Base-by-base conservation (phyloP, 2,113 vertebrate genomes). In the Tichodroma muraria region DNA sequence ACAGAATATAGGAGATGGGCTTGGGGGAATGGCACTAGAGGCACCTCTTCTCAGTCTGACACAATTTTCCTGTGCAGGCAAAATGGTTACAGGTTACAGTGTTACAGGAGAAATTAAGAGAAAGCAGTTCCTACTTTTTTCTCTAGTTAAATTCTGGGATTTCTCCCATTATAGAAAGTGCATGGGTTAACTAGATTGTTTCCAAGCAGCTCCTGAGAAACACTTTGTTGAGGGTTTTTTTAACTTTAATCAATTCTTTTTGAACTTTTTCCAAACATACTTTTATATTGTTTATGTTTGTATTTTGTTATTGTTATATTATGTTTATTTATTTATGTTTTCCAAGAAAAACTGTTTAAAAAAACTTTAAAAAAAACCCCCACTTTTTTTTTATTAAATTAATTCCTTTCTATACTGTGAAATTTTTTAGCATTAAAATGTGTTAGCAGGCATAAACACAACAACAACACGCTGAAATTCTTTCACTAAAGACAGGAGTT, bases 351-450 rank as follows among this genome's bases (percentile, higher is more conserved):
- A 8, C 13, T 52, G 9, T 60, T 40, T 13, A 3, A 40, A 56
- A 59, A 52, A 19, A 18, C 1, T 31, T 2, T 16, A 42, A 42
- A 31, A 31, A 71, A 40, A 30, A 8, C n/a, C n/a, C 0, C 6
- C 12, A 9, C 16, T 35, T 47, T 19, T 45, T 33, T 56, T 56
- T 22, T 4, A 20, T 33, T 38, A 52, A 60, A 38, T 25, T 2
- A 15, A 4, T 49, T 6, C 6, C n/a, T 73, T 85, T 13, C 24
- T 75, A 28, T 18, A 12, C 8, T 38, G 6, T 30, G 25, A 31
- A 4, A 1, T 11, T 12, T 83, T 73, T 77, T 60, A 20, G 6
- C 57, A 85, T 49, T 17, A 1, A 68, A 60, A 8, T 27, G 4
- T 79, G 17, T 69, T 31, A 31, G 17, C 42, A 81, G 24, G 14